Evolutionary conservation across 2,888 invertebrate genomes (phyloP), one percentile per base, ranked within the genome.

Genomic region (Eueremaeus valkanovi): DNA sequence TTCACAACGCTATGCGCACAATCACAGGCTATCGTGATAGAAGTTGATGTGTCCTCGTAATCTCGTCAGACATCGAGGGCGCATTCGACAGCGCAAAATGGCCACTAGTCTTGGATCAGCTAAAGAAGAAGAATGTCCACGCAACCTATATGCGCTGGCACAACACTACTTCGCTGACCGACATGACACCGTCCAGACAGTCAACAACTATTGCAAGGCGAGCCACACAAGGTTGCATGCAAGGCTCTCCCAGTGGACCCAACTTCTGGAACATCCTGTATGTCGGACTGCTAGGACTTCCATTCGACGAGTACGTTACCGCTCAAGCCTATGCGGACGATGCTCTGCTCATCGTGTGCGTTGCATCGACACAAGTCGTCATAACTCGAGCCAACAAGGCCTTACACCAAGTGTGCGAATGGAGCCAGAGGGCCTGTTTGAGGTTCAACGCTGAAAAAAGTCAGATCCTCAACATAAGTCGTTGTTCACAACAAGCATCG

Each of bases 231-330:
- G 61, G 61, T 0, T 49, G 51, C 11, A 58, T 61, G 58, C 73
- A 73, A 36, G 73, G 73, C 13, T 31, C 31, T 9, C 42, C 73
- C 0, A 31, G 61, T 5, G 73, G 73, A 16, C 73, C 61, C 11
- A n/a, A 27, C 8, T 51, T 51, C 21, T 73, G 73, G 73, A 61
- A 61, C 55, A 31, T 73, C 9, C 16, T 73, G 9, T 51, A 73
- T 18, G 61, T 61, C n/a, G 61, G 36, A 9, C 61, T 73, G 0
- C 55, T 73, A 16, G 6, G 27, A n/a, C 49, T 72, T 24, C 9
- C 21, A 8, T 31, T 29, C 21, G 29, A 27, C 0, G 16, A 8
- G 0, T 11, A 72, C 18, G 27, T 31, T 1, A 16, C 16, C 1
- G 9, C 33, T 0, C 42, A 73, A n/a, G 61, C 33, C 8, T 33